phyloP scores from a whole-genome alignment of 2,113 vertebrate species.

The Canis aureus region DNA sequence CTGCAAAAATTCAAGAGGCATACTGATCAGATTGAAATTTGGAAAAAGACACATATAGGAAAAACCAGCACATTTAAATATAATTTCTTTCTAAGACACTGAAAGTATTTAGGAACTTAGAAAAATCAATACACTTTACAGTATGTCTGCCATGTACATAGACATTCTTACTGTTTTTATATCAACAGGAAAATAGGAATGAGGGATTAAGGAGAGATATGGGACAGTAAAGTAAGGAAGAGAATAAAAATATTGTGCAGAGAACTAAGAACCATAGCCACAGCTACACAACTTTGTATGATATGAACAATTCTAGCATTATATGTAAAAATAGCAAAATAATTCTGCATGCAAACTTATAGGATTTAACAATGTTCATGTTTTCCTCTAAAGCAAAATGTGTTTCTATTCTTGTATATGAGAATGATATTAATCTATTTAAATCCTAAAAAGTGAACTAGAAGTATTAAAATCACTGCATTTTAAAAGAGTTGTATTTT shows the following conservation, averaged over 20 bases:
- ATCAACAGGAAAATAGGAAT: neutral
- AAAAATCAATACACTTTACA: neutral
- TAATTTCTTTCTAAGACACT: neutral
- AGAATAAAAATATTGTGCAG: neutral
- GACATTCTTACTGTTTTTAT: neutral
- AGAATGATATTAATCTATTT: neutral
- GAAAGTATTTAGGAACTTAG: neutral
- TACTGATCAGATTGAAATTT: conserved; percentile 15
- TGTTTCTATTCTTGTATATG: neutral
- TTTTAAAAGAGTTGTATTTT: neutral
- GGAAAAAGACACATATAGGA: neutral
- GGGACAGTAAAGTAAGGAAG: neutral
- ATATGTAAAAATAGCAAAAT: neutral
- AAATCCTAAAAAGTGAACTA: neutral
- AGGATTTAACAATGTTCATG: neutral
- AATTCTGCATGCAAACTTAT: neutral
- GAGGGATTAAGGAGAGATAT: neutral
- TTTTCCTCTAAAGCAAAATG: neutral
- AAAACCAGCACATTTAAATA: conserved; percentile 1
- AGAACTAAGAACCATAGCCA: neutral
- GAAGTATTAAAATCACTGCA: neutral
- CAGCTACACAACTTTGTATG: neutral
- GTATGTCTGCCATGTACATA: neutral
- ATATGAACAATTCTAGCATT: neutral
- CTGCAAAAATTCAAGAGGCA: neutral